Base-by-base conservation (phyloP, 2,888 invertebrate species). In the Mamestra brassicae region DNA sequence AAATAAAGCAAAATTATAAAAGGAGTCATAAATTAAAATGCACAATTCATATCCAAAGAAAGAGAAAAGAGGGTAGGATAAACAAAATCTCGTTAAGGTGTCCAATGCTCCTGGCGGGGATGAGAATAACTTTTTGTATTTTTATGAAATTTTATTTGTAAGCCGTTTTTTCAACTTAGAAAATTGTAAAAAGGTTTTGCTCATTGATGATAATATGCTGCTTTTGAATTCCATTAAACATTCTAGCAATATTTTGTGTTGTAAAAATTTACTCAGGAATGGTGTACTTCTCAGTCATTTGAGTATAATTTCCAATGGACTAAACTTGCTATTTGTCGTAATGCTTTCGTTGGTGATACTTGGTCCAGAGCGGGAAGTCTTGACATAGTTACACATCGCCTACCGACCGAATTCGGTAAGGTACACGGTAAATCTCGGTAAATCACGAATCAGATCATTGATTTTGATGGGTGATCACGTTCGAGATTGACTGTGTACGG, bases 1-100 rank as follows among this genome's bases (percentile, higher is more conserved):
- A 87, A 83, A 87, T 84, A 84, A 80, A 72, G 63, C 42, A 76
- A 74, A 81, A 83, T 79, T 76, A 85, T 72, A 77, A 85, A 71
- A 67, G 11, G 70, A 26, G 66, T 67, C 74, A 45, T 80, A 84
- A 87, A 88, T 88, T 88, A 86, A 81, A 79, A 86, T 75, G 78
- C 71, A 78, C 76, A 80, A 85, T 83, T 86, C 81, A 75, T 78
- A 76, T 72, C 80, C 63, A 71, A 69, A 75, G 79, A 68, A 77
- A 76, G 50, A 74, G 13, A 64, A 76, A 79, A 79, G 76, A 60
- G 71, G 58, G 74, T 67, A 54, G 58, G 76, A 74, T 78, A 83
- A 74, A 74, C 77, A 66, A 73, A 78, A 76, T 67, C 80, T 76
- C 63, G 57, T 72, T 67, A 74, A 75, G 70, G 68, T 77, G 81